These are phyloP conservation scores for Cyprinodon diabolis DNA, from an alignment of 2,797 vertebrate species.

Conservation along the genomic window DNA sequence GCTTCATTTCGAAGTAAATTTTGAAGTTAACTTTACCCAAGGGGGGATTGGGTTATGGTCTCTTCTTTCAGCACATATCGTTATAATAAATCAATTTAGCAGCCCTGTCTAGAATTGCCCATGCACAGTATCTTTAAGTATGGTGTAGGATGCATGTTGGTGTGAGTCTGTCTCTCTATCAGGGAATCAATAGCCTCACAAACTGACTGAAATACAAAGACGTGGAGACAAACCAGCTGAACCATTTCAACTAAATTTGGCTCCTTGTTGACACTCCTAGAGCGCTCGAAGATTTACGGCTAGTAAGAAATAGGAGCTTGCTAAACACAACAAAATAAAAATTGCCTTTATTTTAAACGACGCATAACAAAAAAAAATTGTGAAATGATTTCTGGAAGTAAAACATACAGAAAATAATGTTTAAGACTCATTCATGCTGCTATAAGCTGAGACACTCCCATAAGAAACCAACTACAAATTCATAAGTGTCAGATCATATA, in stretches of 20 bases:
- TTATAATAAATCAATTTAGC: too few species aligned
- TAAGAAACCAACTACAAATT: neutral
- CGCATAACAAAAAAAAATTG: neutral
- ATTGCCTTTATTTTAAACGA: neutral
- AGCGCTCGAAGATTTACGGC: neutral
- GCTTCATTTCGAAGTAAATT: too few species aligned
- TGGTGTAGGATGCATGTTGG: neutral
- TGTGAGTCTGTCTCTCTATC: neutral
- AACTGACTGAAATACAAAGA: too few species aligned
- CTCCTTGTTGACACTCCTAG: too few species aligned
- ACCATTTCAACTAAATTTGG: too few species aligned
- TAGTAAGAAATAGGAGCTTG: neutral
- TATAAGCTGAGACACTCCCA: neutral
- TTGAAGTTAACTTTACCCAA: too few species aligned
- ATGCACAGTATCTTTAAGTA: too few species aligned
- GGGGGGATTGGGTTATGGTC: too few species aligned
- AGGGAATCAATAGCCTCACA: too few species aligned
- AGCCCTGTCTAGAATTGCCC: too few species aligned
- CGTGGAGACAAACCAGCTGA: too few species aligned
- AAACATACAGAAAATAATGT: neutral
- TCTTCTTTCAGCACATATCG: too few species aligned
- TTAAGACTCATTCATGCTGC: neutral
- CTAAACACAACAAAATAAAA: neutral
- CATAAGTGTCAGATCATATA: neutral
- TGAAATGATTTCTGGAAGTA: neutral